phyloP scores from a whole-genome alignment of 2,888 invertebrate genomes.

The Endomychus coccineus region DNA sequence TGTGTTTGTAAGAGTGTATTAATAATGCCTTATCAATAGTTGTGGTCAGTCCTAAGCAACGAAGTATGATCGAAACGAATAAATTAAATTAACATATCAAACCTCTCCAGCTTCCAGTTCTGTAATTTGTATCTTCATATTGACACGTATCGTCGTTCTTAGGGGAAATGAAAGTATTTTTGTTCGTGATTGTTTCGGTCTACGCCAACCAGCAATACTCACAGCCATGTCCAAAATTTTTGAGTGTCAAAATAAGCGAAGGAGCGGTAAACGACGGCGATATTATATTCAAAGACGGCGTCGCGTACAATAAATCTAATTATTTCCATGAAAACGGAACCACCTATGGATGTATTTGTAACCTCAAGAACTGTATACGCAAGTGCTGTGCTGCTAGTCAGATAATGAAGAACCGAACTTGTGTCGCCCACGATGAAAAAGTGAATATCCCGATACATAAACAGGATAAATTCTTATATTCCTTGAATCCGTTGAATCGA shows the following conservation, averaged over 20 bases:
- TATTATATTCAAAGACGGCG: slow-evolving; percentile 4
- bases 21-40: too few species aligned
- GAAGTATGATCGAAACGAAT: too few species aligned
- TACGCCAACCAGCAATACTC: too few species aligned
- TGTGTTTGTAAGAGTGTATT: too few species aligned
- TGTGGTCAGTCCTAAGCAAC: too few species aligned
- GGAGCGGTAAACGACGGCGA: background rate
- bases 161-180: too few species aligned
- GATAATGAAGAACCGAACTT: slow-evolving; percentile 10
- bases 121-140: too few species aligned
- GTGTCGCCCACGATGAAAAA: slow-evolving; percentile 3
- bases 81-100: too few species aligned
- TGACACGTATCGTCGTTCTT: too few species aligned
- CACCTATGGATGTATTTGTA: slow-evolving; percentile 11
- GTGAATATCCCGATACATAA: slow-evolving; percentile 6
- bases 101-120: too few species aligned
- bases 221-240: slow-evolving; percentile 2
- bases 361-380: slow-evolving; percentile 11
- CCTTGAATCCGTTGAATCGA: slow-evolving; percentile 8
- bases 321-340: slow-evolving; percentile 2
- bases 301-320: slow-evolving; percentile 3
- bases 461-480: slow-evolving; percentile 2
- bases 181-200: too few species aligned
- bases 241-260: slow-evolving; percentile 8
- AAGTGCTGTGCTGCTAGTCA: slow-evolving; percentile 12